phyloP scores from a whole-genome alignment of 2,113 vertebrate species.

The Thryonomys swinderianus region DNA sequence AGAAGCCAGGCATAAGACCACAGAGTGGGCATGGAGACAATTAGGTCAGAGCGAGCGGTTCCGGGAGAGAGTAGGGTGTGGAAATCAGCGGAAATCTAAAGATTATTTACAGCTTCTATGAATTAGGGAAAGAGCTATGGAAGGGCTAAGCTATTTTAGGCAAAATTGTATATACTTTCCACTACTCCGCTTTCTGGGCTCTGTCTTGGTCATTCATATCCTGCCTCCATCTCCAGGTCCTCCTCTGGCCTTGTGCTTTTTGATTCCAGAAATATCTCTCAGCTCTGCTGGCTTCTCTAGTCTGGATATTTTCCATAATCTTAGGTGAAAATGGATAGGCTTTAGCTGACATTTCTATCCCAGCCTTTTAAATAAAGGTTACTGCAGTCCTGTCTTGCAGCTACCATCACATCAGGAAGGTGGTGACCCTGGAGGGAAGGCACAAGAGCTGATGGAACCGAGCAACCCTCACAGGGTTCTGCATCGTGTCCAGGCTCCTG shows the following conservation, averaged over 20 bases:
- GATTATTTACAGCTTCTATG: not conserved
- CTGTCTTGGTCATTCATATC: not conserved
- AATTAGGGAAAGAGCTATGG: not conserved
- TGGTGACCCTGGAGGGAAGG: not conserved
- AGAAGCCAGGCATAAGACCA: not conserved
- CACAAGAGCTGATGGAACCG: not conserved
- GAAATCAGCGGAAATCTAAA: not conserved
- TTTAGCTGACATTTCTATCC: not conserved
- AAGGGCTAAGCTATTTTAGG: not conserved
- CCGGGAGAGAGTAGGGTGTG: not conserved
- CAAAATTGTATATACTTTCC: not conserved
- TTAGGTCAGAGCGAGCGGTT: not conserved
- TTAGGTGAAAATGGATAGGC: not conserved
- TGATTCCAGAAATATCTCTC: not conserved
- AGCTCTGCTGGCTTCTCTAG: not conserved
- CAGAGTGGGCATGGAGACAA: not conserved
- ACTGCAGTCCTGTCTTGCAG: not conserved
- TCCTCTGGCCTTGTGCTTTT: conserved; percentile 21
- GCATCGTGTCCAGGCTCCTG: not conserved
- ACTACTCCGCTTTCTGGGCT: not conserved
- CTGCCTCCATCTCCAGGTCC: not conserved
- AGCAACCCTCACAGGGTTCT: not conserved
- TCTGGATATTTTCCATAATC: not conserved
- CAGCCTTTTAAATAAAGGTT: not conserved
- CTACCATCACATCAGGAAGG: not conserved